phyloP scores from a whole-genome alignment of 2,797 vertebrate species.

The Erithacus rubecula region DNA sequence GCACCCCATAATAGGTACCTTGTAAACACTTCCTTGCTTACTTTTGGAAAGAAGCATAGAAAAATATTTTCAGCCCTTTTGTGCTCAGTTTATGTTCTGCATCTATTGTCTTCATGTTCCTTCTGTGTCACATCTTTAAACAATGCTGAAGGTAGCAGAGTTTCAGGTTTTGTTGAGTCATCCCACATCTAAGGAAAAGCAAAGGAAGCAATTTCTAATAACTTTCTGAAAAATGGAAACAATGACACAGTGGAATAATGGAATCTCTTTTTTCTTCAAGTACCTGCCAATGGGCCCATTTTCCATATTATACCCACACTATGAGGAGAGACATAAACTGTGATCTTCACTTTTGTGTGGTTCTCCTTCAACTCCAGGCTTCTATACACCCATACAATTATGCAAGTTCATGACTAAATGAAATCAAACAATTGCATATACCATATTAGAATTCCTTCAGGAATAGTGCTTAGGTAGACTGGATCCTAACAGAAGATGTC shows the following conservation, averaged over 20 bases:
- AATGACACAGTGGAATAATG: not conserved
- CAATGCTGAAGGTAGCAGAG: not conserved
- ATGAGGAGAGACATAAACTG: not conserved
- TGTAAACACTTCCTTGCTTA: not conserved
- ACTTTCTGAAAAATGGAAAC: not conserved
- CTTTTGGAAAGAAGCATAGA: not conserved
- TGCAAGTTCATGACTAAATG: not conserved
- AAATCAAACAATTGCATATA: not conserved
- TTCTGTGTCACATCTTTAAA: not conserved
- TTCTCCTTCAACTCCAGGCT: not conserved
- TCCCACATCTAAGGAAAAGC: not conserved
- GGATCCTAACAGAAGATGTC: not conserved
- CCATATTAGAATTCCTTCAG: not conserved
- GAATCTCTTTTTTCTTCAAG: not conserved
- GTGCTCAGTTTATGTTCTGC: not conserved
- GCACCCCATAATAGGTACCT: not conserved
- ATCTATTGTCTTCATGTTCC: not conserved
- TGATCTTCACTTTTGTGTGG: not conserved
- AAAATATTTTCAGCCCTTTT: not conserved
- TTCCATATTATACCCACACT: not conserved
- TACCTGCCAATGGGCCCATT: not conserved
- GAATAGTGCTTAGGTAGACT: not conserved
- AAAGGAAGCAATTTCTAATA: not conserved
- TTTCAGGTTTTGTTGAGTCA: constrained; percentile 9
- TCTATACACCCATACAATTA: not conserved